Evolutionary conservation across 2,113 vertebrate species (phyloP).

Genomic region (Neomonachus schauinslandi): DNA sequence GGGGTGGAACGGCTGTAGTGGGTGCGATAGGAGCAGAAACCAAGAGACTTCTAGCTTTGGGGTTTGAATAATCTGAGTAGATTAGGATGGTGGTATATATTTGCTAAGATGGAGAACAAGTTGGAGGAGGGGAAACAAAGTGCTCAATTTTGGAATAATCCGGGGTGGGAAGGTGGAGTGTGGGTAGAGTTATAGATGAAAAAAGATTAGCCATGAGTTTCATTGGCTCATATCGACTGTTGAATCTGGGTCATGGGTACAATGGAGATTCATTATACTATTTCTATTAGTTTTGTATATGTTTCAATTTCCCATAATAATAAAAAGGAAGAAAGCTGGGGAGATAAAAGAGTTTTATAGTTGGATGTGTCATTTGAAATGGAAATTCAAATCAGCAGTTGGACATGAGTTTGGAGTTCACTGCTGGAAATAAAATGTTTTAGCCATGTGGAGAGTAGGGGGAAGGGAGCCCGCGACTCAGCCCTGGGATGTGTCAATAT

Average conservation of each 20-base stretch:
- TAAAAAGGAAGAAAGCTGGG: neutral
- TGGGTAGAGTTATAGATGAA: neutral
- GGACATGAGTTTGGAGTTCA: neutral
- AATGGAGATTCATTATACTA: neutral
- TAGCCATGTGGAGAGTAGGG: neutral
- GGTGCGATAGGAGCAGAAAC: neutral
- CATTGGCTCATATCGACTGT: neutral
- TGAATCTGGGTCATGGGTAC: neutral
- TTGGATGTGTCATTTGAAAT: neutral
- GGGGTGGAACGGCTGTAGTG: too few species aligned
- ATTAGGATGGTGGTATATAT: neutral
- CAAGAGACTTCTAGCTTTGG: neutral
- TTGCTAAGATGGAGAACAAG: neutral
- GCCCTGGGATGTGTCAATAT: neutral
- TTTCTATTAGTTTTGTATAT: constrained; percentile 19
- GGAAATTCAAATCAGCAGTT: neutral
- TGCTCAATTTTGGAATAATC: neutral
- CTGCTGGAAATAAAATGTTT: neutral
- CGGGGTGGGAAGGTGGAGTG: neutral
- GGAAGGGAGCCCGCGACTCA: neutral
- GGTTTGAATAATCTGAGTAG: neutral
- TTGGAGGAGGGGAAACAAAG: neutral
- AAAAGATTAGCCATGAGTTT: neutral
- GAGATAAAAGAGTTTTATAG: neutral
- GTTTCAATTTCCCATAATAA: neutral